Evolutionary conservation across 1,140 invertebrate species (phyloP), one percentile per base, ranked within the genome.

Genomic region (Telenomus remus): DNA sequence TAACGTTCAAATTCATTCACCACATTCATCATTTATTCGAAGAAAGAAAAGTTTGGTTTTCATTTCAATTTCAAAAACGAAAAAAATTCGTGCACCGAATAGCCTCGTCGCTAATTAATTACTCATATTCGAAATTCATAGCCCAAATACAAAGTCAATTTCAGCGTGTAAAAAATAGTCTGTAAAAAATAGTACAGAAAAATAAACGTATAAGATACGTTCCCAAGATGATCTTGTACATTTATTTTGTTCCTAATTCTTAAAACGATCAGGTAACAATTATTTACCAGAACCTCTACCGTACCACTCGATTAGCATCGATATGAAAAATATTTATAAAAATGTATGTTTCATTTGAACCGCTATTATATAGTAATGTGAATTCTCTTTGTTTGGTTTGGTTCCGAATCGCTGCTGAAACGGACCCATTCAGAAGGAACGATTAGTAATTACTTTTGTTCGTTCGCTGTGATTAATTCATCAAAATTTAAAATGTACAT

Each of bases 311-410:
- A 66, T 50, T 66, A 56, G 63, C 63, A 66, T 56, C 44, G 43
- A 57, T 59, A 57, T 68, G 12, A 57, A 57, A 51, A 68, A 57
- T 68, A 68, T 33, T 57, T 51, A 50, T 66, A 56, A 66, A 66
- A 66, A 15, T 55, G 54, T 68, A 51, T 43, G 50, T 66, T 34
- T 5, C 49, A 49, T 49, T 9, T 51, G 35, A 43, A 68, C 49
- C 34, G 64, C 42, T 51, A 47, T 13, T 15, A 27, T 55, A 64
- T 12, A 37, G 51, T 68, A 48, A 35, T 19, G 13, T 15, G 33
- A 51, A 50, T 12, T 50, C 19, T 50, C 4, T 55, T 37, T 65
- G 54, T 64, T 64, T 64, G 53, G 49, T 46, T 27, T 27, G 19
- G 19, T 27, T 6, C 19, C 19, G 19, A n/a, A 1, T 27, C 19